Conservation (phyloP, 1,140 invertebrate species). For the Armadillidium nasatum region DNA sequence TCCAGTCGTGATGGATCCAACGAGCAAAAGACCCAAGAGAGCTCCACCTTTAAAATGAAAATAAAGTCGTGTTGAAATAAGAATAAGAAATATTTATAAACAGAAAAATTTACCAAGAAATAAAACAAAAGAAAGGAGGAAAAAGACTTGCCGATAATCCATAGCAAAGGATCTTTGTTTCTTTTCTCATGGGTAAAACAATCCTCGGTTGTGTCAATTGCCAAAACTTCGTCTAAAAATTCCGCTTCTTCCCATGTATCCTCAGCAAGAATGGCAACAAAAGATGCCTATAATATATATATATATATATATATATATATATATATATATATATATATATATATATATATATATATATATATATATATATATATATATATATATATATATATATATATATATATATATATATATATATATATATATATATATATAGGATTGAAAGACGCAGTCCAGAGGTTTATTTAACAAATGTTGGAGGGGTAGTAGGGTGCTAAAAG, state of each 20-base stretch:
- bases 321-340: constrained; percentile 14
- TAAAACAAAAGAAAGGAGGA: too few species aligned
- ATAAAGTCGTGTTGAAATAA: not conserved
- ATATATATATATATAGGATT: constrained; percentile 3
- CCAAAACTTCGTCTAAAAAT: constrained; percentile 31
- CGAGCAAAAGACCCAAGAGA: not conserved
- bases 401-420: constrained; percentile 16
- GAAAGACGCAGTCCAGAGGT: too few species aligned
- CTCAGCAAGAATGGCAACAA: constrained; percentile 28
- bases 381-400: constrained; percentile 2
- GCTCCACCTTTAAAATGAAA: not conserved
- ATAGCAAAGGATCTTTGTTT: constrained; percentile 29
- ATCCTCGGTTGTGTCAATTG: constrained; percentile 28
- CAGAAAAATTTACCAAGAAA: too few species aligned
- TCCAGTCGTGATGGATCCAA: not conserved
- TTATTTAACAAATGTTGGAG: too few species aligned
- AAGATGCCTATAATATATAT: constrained; percentile 28
- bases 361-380: constrained; percentile 11
- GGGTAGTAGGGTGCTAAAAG: too few species aligned
- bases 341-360: not conserved
- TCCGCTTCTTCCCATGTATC: constrained; percentile 37
- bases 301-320: constrained; percentile 10
- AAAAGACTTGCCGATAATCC: constrained; percentile 33
- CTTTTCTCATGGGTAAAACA: constrained; percentile 21
- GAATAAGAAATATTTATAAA: not conserved